A percentile compares a stretch with the other conserved stretches of the same genome.
Evolutionary conservation across 2,888 invertebrate species (phyloP).

Genomic region (Drosophila differens): DNA sequence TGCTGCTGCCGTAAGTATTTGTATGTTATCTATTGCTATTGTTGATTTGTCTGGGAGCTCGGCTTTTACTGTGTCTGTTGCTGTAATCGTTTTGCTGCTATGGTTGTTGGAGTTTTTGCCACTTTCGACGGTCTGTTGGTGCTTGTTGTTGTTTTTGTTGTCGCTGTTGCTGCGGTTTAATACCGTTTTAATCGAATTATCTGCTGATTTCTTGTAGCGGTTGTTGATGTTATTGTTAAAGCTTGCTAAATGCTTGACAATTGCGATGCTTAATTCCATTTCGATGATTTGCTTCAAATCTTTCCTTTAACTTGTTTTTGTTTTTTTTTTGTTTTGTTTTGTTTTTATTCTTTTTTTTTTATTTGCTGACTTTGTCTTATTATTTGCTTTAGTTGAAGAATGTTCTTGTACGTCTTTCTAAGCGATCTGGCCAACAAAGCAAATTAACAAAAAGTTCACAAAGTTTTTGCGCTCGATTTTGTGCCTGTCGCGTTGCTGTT

Average conservation of each 20-base stretch:
- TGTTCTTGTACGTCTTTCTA: slow-evolving; percentile 5
- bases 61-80: slow-evolving; percentile 14
- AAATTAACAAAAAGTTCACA: slow-evolving; percentile 23
- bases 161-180: slow-evolving; percentile 6
- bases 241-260: slow-evolving; percentile 63
- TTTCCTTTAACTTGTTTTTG: slow-evolving; percentile 10
- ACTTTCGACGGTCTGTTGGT: slow-evolving; percentile 20
- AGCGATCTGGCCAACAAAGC: slow-evolving; percentile 9
- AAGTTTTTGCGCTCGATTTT: slow-evolving; percentile 9
- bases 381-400: slow-evolving; percentile 4
- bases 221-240: slow-evolving; percentile 33
- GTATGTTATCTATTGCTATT: slow-evolving; percentile 11
- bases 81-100: slow-evolving; percentile 9
- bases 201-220: slow-evolving; percentile 15
- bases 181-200: slow-evolving; percentile 22
- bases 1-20: slow-evolving; percentile 16
- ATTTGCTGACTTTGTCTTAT: not conserved
- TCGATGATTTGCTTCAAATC: slow-evolving; percentile 65
- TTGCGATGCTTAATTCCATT: slow-evolving; percentile 71
- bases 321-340: slow-evolving; percentile 2
- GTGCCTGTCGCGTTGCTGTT: not conserved
- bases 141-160: slow-evolving; percentile 32
- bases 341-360: slow-evolving; percentile 11
- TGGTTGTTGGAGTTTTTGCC: slow-evolving; percentile 2
- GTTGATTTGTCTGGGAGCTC: slow-evolving; percentile 9